phyloP scores from a whole-genome alignment of 1,140 invertebrate genomes.

The Homalodisca vitripennis region DNA sequence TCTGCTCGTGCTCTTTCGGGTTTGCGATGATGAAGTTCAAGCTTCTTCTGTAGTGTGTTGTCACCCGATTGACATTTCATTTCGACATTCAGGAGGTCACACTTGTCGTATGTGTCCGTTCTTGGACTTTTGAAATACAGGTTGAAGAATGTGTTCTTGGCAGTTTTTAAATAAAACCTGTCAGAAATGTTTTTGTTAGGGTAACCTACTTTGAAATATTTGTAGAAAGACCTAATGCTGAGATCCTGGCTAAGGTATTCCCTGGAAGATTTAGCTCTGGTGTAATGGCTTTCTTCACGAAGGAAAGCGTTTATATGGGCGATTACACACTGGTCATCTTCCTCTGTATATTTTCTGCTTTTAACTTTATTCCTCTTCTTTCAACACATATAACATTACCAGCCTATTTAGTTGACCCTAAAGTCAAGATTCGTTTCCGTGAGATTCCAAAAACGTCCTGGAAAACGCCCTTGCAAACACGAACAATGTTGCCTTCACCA shows the following conservation, averaged over 20 bases:
- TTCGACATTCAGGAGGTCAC: conserved; percentile 8
- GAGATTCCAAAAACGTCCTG: too few species aligned
- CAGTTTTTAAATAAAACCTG: conserved; percentile 8
- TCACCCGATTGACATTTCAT: too few species aligned
- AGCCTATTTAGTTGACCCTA: too few species aligned
- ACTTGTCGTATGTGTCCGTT: conserved; percentile 23
- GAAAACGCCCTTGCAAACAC: too few species aligned
- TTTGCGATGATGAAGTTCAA: neutral
- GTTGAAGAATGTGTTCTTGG: too few species aligned
- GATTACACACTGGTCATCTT: conserved; percentile 11
- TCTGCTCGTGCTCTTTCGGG: conserved; percentile 17
- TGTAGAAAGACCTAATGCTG: conserved; percentile 9
- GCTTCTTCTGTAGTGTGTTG: too few species aligned
- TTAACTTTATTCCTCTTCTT: conserved; percentile 24
- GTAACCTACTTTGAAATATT: neutral
- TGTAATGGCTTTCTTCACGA: conserved; percentile 22
- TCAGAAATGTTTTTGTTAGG: conserved; percentile 1
- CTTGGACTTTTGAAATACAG: conserved; percentile 12
- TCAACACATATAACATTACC: conserved; percentile 15
- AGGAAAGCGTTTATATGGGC: conserved; percentile 12
- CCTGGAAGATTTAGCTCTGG: neutral
- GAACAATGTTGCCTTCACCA: too few species aligned
- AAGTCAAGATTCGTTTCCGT: too few species aligned
- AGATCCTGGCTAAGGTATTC: too few species aligned
- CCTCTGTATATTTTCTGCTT: conserved; percentile 9